Evolutionary conservation across 2,888 invertebrate species (phyloP), one percentile per base, ranked within the genome.

Genomic region (Cynaeus angustus): DNA sequence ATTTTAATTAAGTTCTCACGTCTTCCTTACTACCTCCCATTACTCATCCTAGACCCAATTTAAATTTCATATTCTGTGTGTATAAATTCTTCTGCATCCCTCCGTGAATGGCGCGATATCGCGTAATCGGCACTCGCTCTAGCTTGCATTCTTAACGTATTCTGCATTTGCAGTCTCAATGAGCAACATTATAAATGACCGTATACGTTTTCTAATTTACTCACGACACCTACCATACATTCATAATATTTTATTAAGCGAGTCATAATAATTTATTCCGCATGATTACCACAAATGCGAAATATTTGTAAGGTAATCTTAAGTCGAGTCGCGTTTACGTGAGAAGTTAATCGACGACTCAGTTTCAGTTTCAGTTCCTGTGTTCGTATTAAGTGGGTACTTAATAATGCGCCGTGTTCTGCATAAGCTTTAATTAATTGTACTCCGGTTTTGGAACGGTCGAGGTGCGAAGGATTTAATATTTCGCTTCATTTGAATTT

Each of bases 201-300:
- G 65, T 55, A 48, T 66, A 45, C 48, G 56, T 66, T 66, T 66
- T 66, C 66, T 66, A 66, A 66, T 66, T 66, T 66, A 66, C 66
- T 56, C 56, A 26, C 66, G 56, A 66, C 66, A 66, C 66, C 48
- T 56, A 33, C 14, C 66, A 56, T 66, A 66, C 66, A 56, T 66
- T 56, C 56, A 48, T 66, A 66, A 66, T 66, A 66, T 66, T 66
- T 66, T 56, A 66, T 66, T 56, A 53, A 48, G 26, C 56, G 26
- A 38, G 66, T 66, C 66, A 53, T 38, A 48, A 53, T 53, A 66
- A 66, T 66, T 66, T 66, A 66, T 66, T 46, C 56, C 37, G 56
- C 56, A 14, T 56, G 66, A 66, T 66, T 66, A 66, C 66, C 53
- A 52, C 66, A 56, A 56, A 56, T 48, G 66, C 56, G 56, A 16